These are phyloP conservation scores for Limnodromus scolopaceus DNA, from an alignment of 2,797 vertebrate genomes.

Conservation along the genomic window DNA sequence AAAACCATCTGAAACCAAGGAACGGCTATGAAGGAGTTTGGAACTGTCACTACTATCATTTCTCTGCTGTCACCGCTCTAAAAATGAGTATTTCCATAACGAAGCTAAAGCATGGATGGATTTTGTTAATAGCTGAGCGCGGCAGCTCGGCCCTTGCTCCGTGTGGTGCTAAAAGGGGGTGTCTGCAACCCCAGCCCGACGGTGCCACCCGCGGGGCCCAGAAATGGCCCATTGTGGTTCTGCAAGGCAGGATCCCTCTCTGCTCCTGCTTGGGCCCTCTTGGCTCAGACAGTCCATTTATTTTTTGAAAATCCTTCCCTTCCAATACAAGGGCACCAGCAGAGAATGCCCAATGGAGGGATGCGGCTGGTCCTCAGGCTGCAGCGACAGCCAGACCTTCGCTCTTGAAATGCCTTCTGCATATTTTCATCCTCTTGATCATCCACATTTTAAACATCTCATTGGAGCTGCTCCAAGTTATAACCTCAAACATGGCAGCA, in stretches of 20 bases:
- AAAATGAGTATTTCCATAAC: not conserved
- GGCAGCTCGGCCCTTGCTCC: not conserved
- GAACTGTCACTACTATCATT: not conserved
- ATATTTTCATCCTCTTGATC: not conserved
- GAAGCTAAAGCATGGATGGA: not conserved
- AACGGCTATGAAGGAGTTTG: not conserved
- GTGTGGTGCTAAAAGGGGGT: not conserved
- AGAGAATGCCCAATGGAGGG: accelerated
- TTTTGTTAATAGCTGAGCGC: not conserved
- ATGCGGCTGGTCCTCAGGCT: not conserved
- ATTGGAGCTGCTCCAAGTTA: not conserved
- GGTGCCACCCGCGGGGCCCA: no score
- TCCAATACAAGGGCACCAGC: not conserved
- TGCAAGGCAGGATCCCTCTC: accelerated
- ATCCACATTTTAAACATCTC: not conserved
- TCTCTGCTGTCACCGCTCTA: not conserved
- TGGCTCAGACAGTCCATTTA: not conserved
- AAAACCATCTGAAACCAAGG: not conserved
- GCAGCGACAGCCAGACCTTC: not conserved
- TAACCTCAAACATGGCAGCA: not conserved
- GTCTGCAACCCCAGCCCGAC: not conserved
- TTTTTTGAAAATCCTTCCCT: not conserved
- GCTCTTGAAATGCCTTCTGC: not conserved
- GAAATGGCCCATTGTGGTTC: no score
- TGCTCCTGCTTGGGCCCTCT: not conserved